A percentile compares a stretch with the other conserved stretches of the same genome.
phyloP scores from a whole-genome alignment of 2,888 invertebrate species.

The Helleia helle region DNA sequence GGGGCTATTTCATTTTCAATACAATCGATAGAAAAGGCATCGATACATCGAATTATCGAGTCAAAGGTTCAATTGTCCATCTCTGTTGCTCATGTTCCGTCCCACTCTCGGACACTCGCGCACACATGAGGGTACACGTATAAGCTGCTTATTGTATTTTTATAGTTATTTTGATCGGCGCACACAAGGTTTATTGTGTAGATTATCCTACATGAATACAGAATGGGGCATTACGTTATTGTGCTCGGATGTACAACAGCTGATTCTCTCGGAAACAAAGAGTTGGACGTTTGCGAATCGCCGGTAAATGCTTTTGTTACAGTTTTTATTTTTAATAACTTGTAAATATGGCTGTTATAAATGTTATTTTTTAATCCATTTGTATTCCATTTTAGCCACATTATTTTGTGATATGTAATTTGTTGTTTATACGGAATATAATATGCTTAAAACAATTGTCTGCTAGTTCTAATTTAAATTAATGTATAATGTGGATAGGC shows the following conservation, averaged over 20 bases:
- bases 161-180: conserved; percentile 70
- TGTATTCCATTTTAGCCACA: conserved; percentile 1
- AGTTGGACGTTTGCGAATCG: conserved; percentile 47
- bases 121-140: conserved; percentile 44
- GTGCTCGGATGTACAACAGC: conserved; percentile 60
- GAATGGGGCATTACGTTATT: conserved; percentile 46
- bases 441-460: too few relatives aligned
- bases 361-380: conserved; percentile 20
- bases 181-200: conserved; percentile 54
- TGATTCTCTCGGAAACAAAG: conserved; percentile 51
- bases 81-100: conserved; percentile 20
- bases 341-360: conserved; percentile 35
- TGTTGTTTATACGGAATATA: conserved; percentile 2
- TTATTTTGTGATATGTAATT: not conserved
- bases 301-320: conserved; percentile 38
- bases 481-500: too few relatives aligned
- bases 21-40: conserved; percentile 7
- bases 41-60: conserved; percentile 5
- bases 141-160: conserved; percentile 72
- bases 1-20: conserved; percentile 1
- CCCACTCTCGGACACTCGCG: conserved; percentile 36
- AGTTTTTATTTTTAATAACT: conserved; percentile 43
- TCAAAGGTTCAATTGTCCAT: conserved; percentile 3
- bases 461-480: too few relatives aligned
- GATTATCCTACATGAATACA: conserved; percentile 29